phyloP scores from a whole-genome alignment of 2,797 vertebrate genomes.

The Schizothorax lantsangensis region DNA sequence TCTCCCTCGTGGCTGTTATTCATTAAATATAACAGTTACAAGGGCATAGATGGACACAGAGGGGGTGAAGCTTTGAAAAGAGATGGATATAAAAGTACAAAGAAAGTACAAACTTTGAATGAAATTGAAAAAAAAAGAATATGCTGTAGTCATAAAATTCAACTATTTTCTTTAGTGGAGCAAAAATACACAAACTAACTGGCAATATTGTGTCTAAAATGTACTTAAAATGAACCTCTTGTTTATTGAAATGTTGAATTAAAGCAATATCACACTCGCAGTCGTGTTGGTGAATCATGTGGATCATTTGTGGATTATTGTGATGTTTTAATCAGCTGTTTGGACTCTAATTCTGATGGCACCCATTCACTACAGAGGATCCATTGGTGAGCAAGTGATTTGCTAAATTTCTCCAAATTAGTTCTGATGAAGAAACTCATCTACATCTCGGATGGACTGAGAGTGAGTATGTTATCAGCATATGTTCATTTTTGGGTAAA shows the following conservation, averaged over 20 bases:
- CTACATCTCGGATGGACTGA: background rate
- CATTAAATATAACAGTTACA: constrained; percentile 36
- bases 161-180: background rate
- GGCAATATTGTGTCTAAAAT: background rate
- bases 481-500: background rate
- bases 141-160: background rate
- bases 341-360: background rate
- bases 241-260: background rate
- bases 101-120: background rate
- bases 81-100: constrained; percentile 18
- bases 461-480: background rate
- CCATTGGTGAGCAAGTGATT: background rate
- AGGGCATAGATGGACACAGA: background rate
- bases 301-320: background rate
- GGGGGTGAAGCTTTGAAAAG: constrained; percentile 6
- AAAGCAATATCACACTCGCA: background rate
- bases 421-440: background rate
- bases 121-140: background rate
- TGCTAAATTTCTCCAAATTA: background rate
- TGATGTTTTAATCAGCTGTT: background rate
- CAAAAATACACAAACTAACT: background rate
- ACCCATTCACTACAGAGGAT: background rate
- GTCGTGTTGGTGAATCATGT: background rate
- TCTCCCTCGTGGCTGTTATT: constrained; percentile 56
- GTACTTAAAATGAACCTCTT: background rate